A percentile compares a stretch with the other conserved stretches of the same genome.
phyloP scores from a whole-genome alignment of 2,888 invertebrate species.

The Lochmaea crataegi region DNA sequence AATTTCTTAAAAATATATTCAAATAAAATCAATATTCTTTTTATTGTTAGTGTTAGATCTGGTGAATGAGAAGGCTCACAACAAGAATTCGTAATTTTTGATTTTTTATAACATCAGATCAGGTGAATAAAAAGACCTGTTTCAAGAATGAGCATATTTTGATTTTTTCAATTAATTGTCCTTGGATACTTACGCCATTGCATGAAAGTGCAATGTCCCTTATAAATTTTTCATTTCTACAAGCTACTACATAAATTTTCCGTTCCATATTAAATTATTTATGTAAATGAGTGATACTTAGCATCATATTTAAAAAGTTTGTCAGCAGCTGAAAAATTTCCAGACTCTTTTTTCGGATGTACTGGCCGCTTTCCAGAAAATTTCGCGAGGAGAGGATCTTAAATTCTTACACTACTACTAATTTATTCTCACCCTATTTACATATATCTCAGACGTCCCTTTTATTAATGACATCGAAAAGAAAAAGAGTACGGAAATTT shows the following conservation, averaged over 20 bases:
- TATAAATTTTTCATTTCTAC: background rate
- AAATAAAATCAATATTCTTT: too few species aligned
- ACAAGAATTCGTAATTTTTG: too few species aligned
- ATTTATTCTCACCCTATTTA: slow-evolving; percentile 25
- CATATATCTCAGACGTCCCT: slow-evolving; percentile 24
- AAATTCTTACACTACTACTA: slow-evolving; percentile 17
- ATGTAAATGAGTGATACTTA: slow-evolving; percentile 6
- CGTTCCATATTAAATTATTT: background rate
- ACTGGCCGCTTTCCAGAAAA: slow-evolving; percentile 18
- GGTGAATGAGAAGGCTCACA: too few species aligned
- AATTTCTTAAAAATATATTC: too few species aligned
- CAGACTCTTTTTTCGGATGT: background rate
- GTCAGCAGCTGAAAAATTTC: background rate
- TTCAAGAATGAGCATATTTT: too few species aligned
- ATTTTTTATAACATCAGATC: too few species aligned
- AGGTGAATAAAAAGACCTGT: too few species aligned
- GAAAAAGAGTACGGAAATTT: slow-evolving; percentile 16
- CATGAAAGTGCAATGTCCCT: too few species aligned
- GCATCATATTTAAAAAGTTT: slow-evolving; percentile 8
- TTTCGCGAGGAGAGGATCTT: background rate
- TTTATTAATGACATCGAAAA: slow-evolving; percentile 19
- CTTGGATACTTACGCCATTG: too few species aligned
- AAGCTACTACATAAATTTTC: background rate
- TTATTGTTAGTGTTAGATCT: too few species aligned
- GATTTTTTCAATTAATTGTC: too few species aligned